Percentiles rank a stretch among this genome's conserved stretches.
phyloP scores from a whole-genome alignment of 1,140 invertebrate genomes.

The Frieseomelitta varia region DNA sequence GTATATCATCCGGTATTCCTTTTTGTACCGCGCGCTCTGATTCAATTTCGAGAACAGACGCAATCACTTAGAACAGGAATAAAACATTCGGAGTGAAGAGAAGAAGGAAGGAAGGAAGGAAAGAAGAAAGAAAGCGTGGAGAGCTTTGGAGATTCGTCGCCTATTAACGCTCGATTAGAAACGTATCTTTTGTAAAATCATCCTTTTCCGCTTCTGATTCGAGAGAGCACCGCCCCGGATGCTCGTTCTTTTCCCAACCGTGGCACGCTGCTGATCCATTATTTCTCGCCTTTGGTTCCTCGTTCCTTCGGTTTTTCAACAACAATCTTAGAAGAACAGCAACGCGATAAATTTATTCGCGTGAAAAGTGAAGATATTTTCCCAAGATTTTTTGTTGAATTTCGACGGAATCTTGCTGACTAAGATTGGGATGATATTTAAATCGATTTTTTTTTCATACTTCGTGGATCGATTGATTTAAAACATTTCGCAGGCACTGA shows the following conservation, averaged over 20 bases:
- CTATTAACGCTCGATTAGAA: conserved; percentile 37
- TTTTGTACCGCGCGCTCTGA: not conserved
- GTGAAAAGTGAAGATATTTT: not conserved
- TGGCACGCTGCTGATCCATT: not conserved
- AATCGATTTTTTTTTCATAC: no score
- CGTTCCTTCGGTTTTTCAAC: no score
- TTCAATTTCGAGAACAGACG: conserved; percentile 1
- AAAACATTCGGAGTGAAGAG: no score
- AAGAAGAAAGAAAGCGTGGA: no score
- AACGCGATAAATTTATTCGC: not conserved
- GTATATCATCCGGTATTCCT: not conserved
- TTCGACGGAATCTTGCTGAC: not conserved
- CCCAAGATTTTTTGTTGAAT: not conserved
- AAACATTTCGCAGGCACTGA: no score
- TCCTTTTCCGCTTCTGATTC: not conserved
- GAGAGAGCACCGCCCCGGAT: not conserved
- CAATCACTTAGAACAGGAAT: not conserved
- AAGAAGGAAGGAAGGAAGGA: no score
- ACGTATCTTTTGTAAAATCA: conserved; percentile 29
- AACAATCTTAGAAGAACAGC: not conserved
- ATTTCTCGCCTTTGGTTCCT: not conserved
- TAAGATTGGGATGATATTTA: not conserved
- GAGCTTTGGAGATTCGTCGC: not conserved
- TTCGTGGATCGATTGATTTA: no score
- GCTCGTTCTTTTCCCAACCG: not conserved